Evolutionary conservation across 2,113 vertebrate species (phyloP), one percentile per base, ranked within the genome.

Genomic region (Corvus hawaiiensis): DNA sequence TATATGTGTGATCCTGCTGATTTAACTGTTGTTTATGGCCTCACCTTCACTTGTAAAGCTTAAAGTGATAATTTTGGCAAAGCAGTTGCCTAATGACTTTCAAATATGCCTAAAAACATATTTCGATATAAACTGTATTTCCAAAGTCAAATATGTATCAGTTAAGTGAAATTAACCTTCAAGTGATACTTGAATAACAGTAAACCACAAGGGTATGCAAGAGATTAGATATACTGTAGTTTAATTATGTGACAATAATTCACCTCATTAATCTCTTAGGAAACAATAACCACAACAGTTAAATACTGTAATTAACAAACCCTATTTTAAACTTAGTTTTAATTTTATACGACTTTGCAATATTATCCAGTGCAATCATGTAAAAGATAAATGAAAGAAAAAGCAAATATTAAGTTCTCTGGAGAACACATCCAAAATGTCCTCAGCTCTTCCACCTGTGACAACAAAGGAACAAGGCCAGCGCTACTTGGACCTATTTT

Each of bases 251-350:
- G 97, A 97, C 97, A 98, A 98, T 97, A 98, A 97, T 98, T 98
- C 97, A 98, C 97, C 97, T 98, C 98, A 98, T 98, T 98, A 98
- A 98, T 98, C 97, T 98, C 97, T 97, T 95, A 98, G 97, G 98
- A 98, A 98, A 98, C 97, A 98, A 98, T 97, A 98, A 97, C 44
- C 90, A 97, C 97, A 98, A 98, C 96, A 97, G 95, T 96, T 97
- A 98, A 98, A 98, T 92, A 97, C 95, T 92, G 92, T 96, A 97
- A 98, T 98, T 98, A 98, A 98, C 96, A 98, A 97, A 97, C 94
- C 84, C 88, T 90, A 95, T 97, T 98, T 96, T 92, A 94, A 98
- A 97, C 90, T 95, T 96, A 90, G 97, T 97, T 98, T 97, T 97
- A 85, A 98, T 98, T 98, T 96, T 97, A 96, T 97, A 97, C 1